Percentiles rank a stretch among this genome's conserved stretches.
These are phyloP conservation scores for Drosophila ironensis DNA, from an alignment of 1,140 invertebrate species.

Conservation along the genomic window DNA sequence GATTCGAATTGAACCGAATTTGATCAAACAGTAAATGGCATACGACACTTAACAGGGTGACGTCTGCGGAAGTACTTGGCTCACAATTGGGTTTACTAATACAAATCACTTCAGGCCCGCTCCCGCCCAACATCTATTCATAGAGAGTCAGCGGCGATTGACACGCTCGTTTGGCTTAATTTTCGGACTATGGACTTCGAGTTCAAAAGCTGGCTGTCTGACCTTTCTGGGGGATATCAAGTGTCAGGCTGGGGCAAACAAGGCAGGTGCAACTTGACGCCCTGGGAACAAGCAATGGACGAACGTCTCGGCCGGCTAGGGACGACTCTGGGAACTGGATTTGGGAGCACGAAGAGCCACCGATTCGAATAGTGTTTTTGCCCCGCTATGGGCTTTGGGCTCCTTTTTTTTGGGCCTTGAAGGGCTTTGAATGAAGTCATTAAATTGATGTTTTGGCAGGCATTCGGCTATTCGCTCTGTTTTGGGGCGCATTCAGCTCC, in stretches of 20 bases:
- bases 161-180: constrained; percentile 52
- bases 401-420: constrained; percentile 25
- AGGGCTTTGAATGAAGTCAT: constrained; percentile 76
- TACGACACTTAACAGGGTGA: constrained; percentile 65
- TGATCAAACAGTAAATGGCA: constrained; percentile 53
- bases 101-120: neutral
- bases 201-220: constrained; percentile 19
- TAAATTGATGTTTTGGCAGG: constrained; percentile 74
- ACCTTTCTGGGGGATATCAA: constrained; percentile 48
- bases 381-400: neutral
- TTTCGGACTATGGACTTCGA: neutral
- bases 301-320: too few species aligned
- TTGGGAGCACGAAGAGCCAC: neutral
- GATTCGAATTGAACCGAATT: constrained; percentile 10
- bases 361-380: constrained; percentile 6
- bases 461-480: constrained; percentile 44
- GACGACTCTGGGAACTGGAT: constrained; percentile 19
- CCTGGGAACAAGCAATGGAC: too few species aligned
- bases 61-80: constrained; percentile 55
- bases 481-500: constrained; percentile 57
- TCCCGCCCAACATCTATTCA: neutral
- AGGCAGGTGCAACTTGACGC: constrained; percentile 60
- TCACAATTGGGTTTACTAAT: constrained; percentile 56
- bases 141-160: constrained; percentile 28
- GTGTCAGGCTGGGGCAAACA: constrained; percentile 38